Conservation (phyloP, 2,888 invertebrate species). For the Hymenopus coronatus region DNA sequence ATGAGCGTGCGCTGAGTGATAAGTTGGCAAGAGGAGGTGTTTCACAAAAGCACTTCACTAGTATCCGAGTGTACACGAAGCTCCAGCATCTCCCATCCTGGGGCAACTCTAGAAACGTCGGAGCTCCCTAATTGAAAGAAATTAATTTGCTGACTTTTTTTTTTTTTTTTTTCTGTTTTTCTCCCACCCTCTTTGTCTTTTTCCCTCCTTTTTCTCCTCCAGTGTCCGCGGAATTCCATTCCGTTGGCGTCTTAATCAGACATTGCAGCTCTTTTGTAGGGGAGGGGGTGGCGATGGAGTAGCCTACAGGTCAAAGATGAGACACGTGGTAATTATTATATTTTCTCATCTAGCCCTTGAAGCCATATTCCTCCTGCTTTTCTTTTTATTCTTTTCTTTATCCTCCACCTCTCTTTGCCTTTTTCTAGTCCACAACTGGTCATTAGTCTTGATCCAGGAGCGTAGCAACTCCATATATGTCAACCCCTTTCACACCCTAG, state of each 20-base stretch:
- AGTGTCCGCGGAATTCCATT: constrained; percentile 26
- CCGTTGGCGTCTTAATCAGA: constrained; percentile 29
- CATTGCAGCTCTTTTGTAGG: not conserved
- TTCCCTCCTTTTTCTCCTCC: not conserved
- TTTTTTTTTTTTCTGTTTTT: not conserved
- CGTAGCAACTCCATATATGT: not conserved
- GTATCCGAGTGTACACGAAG: not conserved
- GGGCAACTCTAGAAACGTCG: not conserved
- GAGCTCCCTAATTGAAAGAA: constrained; percentile 34
- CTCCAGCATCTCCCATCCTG: not conserved
- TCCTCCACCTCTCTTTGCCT: constrained; percentile 2
- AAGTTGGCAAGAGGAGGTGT: not conserved
- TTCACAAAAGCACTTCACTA: not conserved
- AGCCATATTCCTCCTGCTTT: constrained; percentile 5
- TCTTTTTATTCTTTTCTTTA: not conserved
- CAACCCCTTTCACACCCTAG: not conserved
- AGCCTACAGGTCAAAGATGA: constrained; percentile 32
- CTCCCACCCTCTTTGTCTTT: not conserved
- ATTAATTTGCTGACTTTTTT: constrained; percentile 31
- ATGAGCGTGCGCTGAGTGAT: too few relatives aligned
- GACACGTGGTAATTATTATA: constrained; percentile 35
- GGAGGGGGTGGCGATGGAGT: constrained; percentile 5
- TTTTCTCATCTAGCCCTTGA: constrained; percentile 13
- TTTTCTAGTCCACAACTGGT: not conserved
- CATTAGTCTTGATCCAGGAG: constrained; percentile 3